These are phyloP conservation scores for rabbit (Oryctolagus cuniculus) DNA, from an alignment of 2,113 vertebrate species.

Conservation along the genomic window DNA sequence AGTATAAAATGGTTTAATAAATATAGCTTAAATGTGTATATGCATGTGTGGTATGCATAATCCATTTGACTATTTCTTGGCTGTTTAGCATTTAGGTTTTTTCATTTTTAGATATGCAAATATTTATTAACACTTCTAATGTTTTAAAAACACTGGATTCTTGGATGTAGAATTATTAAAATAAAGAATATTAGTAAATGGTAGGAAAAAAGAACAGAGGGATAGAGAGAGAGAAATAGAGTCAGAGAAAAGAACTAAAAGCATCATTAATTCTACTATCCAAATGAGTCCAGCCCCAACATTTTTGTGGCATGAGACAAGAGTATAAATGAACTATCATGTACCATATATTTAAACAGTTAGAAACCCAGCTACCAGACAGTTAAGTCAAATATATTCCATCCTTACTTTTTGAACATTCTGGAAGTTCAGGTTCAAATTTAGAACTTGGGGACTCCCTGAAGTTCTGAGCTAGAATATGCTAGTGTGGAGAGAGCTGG, in stretches of 20 bases:
- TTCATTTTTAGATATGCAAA: constrained; percentile 22
- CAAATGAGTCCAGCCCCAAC: not conserved
- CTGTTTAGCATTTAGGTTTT: constrained; percentile 33
- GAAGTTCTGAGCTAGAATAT: not conserved
- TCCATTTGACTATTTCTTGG: not conserved
- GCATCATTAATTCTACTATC: not conserved
- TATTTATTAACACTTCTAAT: constrained; percentile 21
- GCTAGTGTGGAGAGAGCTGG: not conserved
- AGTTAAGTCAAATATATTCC: not conserved
- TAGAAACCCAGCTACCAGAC: not conserved
- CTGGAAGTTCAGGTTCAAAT: not conserved
- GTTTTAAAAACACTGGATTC: constrained; percentile 2
- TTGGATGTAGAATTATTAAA: not conserved
- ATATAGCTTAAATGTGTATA: not conserved
- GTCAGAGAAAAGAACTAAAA: not conserved
- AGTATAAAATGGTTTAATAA: not conserved
- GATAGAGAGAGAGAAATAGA: not conserved
- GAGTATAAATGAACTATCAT: not conserved
- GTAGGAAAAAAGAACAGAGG: not conserved
- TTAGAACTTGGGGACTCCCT: not conserved
- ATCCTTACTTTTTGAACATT: not conserved
- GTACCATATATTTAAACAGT: not conserved
- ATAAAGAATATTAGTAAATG: not conserved
- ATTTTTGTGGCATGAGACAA: not conserved
- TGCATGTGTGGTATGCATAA: not conserved